Conservation (phyloP, 1,140 invertebrate species). For the Nautilus pompilius region DNA sequence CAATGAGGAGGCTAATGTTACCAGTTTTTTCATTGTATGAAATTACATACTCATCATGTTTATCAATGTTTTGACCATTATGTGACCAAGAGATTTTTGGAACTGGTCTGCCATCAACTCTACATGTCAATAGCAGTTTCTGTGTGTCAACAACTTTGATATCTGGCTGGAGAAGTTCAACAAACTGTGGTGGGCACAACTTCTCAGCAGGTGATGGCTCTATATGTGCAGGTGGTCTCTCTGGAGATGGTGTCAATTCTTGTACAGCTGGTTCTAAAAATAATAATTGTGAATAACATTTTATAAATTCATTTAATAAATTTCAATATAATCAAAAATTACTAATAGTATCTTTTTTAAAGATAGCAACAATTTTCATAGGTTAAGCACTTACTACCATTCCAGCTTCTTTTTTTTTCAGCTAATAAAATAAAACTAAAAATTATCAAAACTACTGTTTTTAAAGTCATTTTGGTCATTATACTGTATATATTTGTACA, state of each 20-base stretch:
- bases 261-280: conserved; percentile 42
- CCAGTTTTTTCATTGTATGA: conserved; percentile 50
- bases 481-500: no score
- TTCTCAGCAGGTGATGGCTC: conserved; percentile 28
- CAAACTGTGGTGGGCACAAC: conserved; percentile 50
- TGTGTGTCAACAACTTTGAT: conserved; percentile 45
- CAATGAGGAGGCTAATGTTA: conserved; percentile 50
- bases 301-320: no score
- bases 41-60: conserved; percentile 53
- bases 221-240: conserved; percentile 18
- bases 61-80: conserved; percentile 52
- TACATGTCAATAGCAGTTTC: conserved; percentile 44
- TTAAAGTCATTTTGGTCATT: no score
- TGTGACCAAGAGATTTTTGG: conserved; percentile 53
- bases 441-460: no score
- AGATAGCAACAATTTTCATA: background rate
- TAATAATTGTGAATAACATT: no score
- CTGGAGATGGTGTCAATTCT: conserved; percentile 23
- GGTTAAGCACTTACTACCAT: no score
- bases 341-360: no score
- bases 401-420: no score
- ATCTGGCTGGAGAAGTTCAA: conserved; percentile 28
- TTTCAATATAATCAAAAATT: no score
- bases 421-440: no score
- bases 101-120: conserved; percentile 45